Evolutionary conservation across 2,113 vertebrate species (phyloP).

Genomic region (Hemibagrus wyckioides): DNA sequence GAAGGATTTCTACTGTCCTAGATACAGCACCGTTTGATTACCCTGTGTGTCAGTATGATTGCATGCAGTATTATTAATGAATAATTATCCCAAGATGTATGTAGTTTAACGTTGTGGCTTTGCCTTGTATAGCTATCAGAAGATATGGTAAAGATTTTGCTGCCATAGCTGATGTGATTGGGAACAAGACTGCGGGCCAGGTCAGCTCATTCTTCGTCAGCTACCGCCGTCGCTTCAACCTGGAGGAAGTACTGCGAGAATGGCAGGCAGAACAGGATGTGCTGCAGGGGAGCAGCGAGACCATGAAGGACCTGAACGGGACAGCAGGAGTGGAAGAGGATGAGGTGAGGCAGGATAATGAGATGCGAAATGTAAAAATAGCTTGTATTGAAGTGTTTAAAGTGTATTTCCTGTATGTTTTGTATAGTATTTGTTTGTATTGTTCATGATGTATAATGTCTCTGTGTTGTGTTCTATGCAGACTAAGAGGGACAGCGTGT

Average conservation of each 20-base stretch:
- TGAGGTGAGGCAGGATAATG: slow-evolving; percentile 73
- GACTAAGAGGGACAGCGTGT: slow-evolving; percentile 75
- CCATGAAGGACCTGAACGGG: slow-evolving; percentile 59
- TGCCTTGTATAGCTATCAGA: slow-evolving; percentile 76
- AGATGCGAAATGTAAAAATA: slow-evolving; percentile 9
- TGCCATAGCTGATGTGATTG: slow-evolving; percentile 87
- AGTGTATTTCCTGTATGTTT: background rate
- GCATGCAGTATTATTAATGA: background rate
- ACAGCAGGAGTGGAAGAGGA: slow-evolving; percentile 59
- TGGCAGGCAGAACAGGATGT: slow-evolving; percentile 87
- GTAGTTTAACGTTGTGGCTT: background rate
- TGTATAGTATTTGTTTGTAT: background rate
- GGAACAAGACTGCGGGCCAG: slow-evolving; percentile 85
- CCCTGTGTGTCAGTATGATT: background rate
- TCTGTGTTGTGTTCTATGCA: slow-evolving; percentile 44
- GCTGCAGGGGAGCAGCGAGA: slow-evolving; percentile 63
- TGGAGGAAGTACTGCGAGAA: slow-evolving; percentile 89
- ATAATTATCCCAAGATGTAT: background rate
- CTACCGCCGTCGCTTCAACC: slow-evolving; percentile 87
- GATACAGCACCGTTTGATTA: background rate
- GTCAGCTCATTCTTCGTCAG: slow-evolving; percentile 90
- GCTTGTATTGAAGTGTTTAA: background rate
- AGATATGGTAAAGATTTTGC: slow-evolving; percentile 86
- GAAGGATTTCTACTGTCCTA: background rate
- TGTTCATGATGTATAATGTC: background rate